These are phyloP conservation scores for Geothlypis trichas DNA, from an alignment of 2,113 vertebrate genomes.

Conservation along the genomic window DNA sequence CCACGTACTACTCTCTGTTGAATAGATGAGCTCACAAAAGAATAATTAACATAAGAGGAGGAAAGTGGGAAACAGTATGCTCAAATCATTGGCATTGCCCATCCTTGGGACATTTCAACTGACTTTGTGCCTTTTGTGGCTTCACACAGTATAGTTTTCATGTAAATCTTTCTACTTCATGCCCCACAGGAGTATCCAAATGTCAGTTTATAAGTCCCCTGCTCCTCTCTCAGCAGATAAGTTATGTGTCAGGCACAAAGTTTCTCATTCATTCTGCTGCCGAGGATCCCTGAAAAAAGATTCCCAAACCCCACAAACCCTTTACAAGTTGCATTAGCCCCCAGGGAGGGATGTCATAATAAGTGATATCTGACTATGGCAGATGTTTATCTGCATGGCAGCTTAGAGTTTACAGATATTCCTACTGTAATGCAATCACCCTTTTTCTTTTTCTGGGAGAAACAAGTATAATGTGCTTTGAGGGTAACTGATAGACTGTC, in stretches of 20 bases:
- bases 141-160: neutral
- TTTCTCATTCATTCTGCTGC: neutral
- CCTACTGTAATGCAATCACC: neutral
- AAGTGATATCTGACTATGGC: neutral
- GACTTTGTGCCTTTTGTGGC: neutral
- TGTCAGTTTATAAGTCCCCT: neutral
- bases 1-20: neutral
- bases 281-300: neutral
- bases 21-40: neutral
- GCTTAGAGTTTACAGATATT: neutral
- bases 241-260: neutral
- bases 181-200: neutral
- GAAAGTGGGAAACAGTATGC: neutral
- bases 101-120: neutral
- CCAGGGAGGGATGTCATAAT: neutral
- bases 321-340: neutral
- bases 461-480: neutral
- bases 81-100: neutral
- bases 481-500: neutral
- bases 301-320: neutral
- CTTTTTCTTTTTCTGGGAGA: neutral
- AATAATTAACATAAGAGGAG: neutral
- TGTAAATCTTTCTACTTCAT: neutral
- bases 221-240: conserved; percentile 5
- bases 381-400: neutral